phyloP scores from a whole-genome alignment of 1,140 invertebrate genomes.

The Gryllus bimaculatus region DNA sequence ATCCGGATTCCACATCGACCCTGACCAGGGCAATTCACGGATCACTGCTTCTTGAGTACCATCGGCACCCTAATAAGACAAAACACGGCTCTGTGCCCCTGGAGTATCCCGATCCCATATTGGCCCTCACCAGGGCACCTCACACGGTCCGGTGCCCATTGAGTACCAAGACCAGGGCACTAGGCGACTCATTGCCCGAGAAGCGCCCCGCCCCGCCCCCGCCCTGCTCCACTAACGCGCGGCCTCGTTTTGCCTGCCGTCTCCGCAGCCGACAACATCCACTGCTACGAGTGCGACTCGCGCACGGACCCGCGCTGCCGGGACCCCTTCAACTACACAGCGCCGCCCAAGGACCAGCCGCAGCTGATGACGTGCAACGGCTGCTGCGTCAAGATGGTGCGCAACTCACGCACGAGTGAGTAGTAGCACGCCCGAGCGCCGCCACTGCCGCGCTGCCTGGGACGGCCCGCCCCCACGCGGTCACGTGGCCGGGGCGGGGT shows the following conservation, averaged over 20 bases:
- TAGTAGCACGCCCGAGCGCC: background rate
- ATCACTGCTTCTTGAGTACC: no score
- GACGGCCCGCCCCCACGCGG: no score
- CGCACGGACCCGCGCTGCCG: constrained; percentile 32
- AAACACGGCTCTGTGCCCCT: no score
- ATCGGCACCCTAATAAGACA: no score
- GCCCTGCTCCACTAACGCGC: background rate
- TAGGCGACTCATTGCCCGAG: background rate
- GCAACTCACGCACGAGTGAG: constrained; percentile 40
- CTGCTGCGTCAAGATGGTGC: constrained; percentile 90
- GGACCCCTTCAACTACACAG: constrained; percentile 39
- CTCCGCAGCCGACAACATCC: constrained; percentile 64
- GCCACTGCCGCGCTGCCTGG: background rate
- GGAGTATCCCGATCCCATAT: no score
- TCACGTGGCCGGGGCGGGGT: no score
- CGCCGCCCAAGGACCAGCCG: constrained; percentile 29
- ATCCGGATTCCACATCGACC: no score
- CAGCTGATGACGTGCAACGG: constrained; percentile 68
- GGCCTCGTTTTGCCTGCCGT: background rate
- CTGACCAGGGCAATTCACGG: no score
- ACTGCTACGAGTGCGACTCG: constrained; percentile 44
- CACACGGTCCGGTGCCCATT: background rate
- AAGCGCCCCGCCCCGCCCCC: no score
- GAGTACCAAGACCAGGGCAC: background rate
- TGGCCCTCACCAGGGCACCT: no score